Percentiles rank a stretch among this genome's conserved stretches.
Evolutionary conservation across 2,113 vertebrate genomes (phyloP).

Genomic region (Laticauda colubrina): DNA sequence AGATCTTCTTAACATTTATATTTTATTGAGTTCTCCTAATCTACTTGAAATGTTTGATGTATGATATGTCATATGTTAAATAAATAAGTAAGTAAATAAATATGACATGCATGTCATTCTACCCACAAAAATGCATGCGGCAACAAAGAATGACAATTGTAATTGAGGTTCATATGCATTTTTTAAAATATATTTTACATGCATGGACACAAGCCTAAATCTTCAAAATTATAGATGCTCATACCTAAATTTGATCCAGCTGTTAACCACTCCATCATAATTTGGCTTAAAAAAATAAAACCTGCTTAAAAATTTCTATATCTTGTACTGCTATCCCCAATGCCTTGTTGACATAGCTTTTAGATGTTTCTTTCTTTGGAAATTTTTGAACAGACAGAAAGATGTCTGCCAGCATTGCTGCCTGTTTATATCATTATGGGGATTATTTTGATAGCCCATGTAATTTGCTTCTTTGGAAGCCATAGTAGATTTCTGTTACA

Average conservation of each 20-base stretch:
- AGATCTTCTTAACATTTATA: no score
- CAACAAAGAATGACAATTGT: neutral
- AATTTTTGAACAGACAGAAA: neutral
- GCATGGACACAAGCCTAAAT: neutral
- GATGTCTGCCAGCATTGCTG: neutral
- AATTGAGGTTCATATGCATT: neutral
- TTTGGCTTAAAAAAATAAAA: neutral
- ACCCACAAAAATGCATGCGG: neutral
- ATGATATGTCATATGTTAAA: no score
- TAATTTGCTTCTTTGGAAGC: neutral
- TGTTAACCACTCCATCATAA: neutral
- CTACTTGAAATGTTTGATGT: no score
- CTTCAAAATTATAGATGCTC: neutral
- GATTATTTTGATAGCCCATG: neutral
- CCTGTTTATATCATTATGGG: neutral
- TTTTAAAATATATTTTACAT: neutral
- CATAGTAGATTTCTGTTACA: neutral
- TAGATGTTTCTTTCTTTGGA: neutral
- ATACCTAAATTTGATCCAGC: neutral
- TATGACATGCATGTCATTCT: neutral
- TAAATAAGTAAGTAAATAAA: neutral
- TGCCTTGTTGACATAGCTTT: neutral
- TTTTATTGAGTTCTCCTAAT: no score
- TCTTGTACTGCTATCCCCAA: neutral
- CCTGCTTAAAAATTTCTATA: neutral